phyloP scores from a whole-genome alignment of 2,797 vertebrate genomes.

The Alca torda region DNA sequence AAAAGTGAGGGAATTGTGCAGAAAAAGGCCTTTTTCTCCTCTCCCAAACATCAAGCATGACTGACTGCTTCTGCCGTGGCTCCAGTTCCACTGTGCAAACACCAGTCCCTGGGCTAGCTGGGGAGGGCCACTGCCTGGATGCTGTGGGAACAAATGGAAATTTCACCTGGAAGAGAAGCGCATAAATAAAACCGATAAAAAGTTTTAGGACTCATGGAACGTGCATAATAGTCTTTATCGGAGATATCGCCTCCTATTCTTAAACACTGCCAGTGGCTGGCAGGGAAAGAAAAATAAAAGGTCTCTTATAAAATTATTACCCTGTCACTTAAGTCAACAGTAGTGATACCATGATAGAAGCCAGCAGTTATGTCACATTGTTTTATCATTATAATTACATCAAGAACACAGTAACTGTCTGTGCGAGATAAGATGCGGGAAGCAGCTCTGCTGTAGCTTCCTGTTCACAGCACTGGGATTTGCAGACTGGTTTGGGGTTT shows the following conservation, averaged over 20 bases:
- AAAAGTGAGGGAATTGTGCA: background rate
- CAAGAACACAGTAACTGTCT: slow-evolving; percentile 79
- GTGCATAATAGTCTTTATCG: slow-evolving; percentile 48
- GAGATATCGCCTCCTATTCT: slow-evolving; percentile 25
- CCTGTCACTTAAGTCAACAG: slow-evolving; percentile 79
- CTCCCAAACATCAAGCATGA: background rate
- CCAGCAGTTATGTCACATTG: slow-evolving; percentile 75
- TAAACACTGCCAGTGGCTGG: slow-evolving; percentile 50
- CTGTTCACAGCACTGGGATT: slow-evolving; percentile 69
- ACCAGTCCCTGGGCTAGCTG: background rate
- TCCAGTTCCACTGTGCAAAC: background rate
- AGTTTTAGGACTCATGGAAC: slow-evolving; percentile 32
- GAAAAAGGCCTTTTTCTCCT: background rate
- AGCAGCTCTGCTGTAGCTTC: slow-evolving; percentile 68
- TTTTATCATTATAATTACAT: slow-evolving; percentile 83
- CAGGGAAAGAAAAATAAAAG: slow-evolving; percentile 69
- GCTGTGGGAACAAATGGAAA: background rate
- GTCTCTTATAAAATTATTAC: slow-evolving; percentile 78
- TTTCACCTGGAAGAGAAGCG: background rate
- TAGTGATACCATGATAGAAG: slow-evolving; percentile 72
- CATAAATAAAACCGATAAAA: slow-evolving; percentile 59
- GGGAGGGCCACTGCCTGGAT: background rate
- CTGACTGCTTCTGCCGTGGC: background rate
- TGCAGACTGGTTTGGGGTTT: slow-evolving; percentile 70
- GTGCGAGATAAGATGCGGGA: slow-evolving; percentile 76